phyloP scores from a whole-genome alignment of 2,797 vertebrate species.

The Notoglanidium macrostoma region DNA sequence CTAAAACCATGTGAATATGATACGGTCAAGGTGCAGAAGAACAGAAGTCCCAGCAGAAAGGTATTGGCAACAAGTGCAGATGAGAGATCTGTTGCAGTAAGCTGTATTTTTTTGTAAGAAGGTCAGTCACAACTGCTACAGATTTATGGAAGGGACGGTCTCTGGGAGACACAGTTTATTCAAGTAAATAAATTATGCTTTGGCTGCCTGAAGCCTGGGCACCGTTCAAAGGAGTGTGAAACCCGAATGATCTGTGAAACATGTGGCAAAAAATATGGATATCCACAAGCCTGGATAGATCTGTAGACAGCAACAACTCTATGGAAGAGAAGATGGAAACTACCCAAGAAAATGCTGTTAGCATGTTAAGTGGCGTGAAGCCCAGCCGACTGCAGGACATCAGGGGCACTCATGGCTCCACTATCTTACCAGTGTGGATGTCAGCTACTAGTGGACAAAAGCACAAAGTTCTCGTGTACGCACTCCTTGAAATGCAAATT shows the following conservation, averaged over 20 bases:
- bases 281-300: conserved; percentile 15
- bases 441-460: neutral
- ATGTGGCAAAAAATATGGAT: conserved; percentile 9
- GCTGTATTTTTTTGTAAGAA: no score
- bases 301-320: neutral
- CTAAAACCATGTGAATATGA: neutral
- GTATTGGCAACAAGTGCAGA: neutral
- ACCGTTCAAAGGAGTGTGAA: conserved; percentile 20
- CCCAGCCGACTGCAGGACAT: neutral
- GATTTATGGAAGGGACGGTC: neutral
- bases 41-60: neutral
- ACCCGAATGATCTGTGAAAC: conserved; percentile 9
- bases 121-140: no score
- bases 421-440: conserved; percentile 16
- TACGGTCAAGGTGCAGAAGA: neutral
- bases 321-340: neutral
- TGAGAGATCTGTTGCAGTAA: neutral
- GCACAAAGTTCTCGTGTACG: no score
- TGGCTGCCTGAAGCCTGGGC: conserved; percentile 24
- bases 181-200: conserved; percentile 4
- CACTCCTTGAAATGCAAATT: no score
- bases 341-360: neutral
- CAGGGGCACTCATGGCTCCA: neutral
- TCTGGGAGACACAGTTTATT: neutral
- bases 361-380: neutral